Evolutionary conservation across 2,888 invertebrate species (phyloP).

Genomic region (Protonemura montana): DNA sequence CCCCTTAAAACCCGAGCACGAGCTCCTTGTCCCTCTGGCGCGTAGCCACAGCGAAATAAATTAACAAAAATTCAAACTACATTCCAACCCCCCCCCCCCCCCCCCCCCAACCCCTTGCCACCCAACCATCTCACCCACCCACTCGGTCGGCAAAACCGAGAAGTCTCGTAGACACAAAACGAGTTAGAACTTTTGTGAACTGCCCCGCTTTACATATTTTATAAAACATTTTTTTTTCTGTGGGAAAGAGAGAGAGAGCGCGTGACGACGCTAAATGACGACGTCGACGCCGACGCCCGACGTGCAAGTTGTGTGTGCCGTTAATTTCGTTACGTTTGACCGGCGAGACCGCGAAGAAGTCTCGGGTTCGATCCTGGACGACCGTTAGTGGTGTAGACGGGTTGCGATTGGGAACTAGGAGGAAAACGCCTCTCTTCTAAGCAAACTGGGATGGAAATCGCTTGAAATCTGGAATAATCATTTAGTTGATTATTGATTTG

Average conservation of each 20-base stretch:
- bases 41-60: not conserved
- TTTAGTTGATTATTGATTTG: no score
- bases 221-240: not conserved
- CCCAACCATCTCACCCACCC: no score
- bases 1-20: not conserved
- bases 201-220: conserved; percentile 22
- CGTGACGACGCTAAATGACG: not conserved
- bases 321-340: not conserved
- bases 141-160: not conserved
- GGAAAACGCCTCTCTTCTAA: no score
- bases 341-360: no score
- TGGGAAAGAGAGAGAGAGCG: no score
- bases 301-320: not conserved
- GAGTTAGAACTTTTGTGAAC: conserved; percentile 28
- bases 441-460: no score
- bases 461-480: no score
- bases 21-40: no score
- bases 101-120: not conserved
- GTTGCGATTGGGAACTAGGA: no score
- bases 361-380: no score
- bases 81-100: not conserved
- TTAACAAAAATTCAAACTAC: conserved; percentile 32
- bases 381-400: no score
- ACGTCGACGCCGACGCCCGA: not conserved
- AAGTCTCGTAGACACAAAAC: conserved; percentile 4